phyloP scores from a whole-genome alignment of 2,113 vertebrate species.

The Pseudopipra pipra region DNA sequence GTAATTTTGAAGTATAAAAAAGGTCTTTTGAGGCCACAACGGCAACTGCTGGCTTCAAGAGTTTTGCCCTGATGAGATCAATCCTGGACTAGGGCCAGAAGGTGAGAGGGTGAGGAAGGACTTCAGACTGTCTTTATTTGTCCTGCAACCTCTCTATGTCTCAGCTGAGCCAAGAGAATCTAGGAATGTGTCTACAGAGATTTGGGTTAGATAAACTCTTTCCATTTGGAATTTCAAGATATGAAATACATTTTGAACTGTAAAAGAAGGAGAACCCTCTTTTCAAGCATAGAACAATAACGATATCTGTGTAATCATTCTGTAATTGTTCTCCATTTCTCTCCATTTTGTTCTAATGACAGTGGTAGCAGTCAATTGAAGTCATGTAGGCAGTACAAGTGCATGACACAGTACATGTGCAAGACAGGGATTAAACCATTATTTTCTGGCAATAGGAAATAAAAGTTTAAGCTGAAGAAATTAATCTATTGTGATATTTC shows the following conservation, averaged over 20 bases:
- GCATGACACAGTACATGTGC: accelerated
- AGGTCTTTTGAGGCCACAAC: neutral
- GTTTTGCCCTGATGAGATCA: neutral
- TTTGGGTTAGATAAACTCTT: neutral
- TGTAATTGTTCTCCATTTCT: neutral
- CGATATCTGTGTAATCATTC: neutral
- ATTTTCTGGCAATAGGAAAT: neutral
- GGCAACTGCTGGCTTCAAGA: neutral
- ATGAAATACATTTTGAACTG: neutral
- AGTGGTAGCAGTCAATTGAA: neutral
- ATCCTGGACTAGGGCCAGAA: neutral
- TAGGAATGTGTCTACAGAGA: neutral
- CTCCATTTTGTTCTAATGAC: neutral
- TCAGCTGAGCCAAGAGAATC: neutral
- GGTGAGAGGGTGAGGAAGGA: neutral
- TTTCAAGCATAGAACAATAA: neutral
- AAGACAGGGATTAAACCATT: neutral
- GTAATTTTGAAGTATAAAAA: neutral
- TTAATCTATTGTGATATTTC: neutral
- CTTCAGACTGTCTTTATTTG: neutral
- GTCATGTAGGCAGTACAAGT: neutral
- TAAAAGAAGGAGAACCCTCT: neutral
- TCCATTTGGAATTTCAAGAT: neutral
- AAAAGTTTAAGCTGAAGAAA: neutral
- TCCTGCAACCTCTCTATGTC: neutral